A percentile compares a stretch with the other conserved stretches of the same genome.
These are phyloP conservation scores for Aelia acuminata DNA, from an alignment of 2,888 invertebrate genomes.

Conservation along the genomic window DNA sequence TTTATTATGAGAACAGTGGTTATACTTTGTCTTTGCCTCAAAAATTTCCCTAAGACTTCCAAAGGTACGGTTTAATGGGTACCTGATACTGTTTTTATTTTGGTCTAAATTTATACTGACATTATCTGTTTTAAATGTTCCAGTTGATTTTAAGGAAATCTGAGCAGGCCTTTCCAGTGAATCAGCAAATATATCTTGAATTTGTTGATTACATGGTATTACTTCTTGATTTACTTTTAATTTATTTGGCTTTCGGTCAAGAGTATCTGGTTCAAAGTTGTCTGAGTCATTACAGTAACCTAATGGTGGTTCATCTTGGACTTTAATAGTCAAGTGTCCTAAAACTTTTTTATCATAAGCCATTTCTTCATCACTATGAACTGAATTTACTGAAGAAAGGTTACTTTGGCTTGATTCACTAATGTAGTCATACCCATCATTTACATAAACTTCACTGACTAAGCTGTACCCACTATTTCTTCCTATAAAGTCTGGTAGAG, in stretches of 20 bases:
- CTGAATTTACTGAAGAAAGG: slow-evolving; percentile 66
- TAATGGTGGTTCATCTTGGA: slow-evolving; percentile 78
- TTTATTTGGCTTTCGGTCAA: slow-evolving; percentile 78
- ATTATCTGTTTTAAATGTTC: slow-evolving; percentile 76
- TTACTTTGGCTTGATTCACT: slow-evolving; percentile 72
- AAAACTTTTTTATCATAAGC: slow-evolving; percentile 72
- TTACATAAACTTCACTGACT: slow-evolving; percentile 85
- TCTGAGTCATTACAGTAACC: slow-evolving; percentile 78
- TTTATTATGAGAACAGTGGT: slow-evolving; percentile 63
- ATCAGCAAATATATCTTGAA: slow-evolving; percentile 69
- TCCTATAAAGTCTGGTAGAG: slow-evolving; percentile 72
- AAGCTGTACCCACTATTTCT: slow-evolving; percentile 76
- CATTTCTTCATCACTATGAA: slow-evolving; percentile 63
- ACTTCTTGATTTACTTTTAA: slow-evolving; percentile 65
- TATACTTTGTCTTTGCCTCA: slow-evolving; percentile 71
- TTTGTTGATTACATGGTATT: slow-evolving; percentile 62
- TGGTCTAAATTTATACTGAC: background rate
- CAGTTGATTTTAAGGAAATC: slow-evolving; percentile 78
- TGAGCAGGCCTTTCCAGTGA: slow-evolving; percentile 74
- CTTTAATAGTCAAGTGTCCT: slow-evolving; percentile 87
- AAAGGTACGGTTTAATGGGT: slow-evolving; percentile 71
- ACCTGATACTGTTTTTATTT: slow-evolving; percentile 20
- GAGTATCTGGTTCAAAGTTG: slow-evolving; percentile 87
- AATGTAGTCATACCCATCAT: slow-evolving; percentile 75
- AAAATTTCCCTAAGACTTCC: slow-evolving; percentile 83